Evolutionary conservation across 2,113 vertebrate species (phyloP).

Genomic region (Ptilonorhynchus violaceus): DNA sequence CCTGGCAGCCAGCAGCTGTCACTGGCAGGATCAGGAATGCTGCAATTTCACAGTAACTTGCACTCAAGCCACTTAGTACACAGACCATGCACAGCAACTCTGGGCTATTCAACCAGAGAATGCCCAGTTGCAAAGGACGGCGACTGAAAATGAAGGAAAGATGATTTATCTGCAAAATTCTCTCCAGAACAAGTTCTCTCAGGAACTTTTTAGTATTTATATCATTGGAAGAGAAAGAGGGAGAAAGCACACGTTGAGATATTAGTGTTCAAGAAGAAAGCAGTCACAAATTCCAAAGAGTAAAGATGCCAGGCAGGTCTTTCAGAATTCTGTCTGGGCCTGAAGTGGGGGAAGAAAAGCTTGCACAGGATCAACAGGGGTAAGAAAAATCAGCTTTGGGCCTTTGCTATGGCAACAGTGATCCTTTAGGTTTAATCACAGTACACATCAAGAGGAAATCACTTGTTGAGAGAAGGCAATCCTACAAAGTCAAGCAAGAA

Average conservation of each 20-base stretch:
- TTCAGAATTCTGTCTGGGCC: neutral
- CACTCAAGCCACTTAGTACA: constrained; percentile 10
- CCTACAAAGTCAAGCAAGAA: neutral
- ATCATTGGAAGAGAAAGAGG: neutral
- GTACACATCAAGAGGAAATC: neutral
- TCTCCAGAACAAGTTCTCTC: neutral
- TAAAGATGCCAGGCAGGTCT: neutral
- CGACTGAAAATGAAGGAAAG: neutral
- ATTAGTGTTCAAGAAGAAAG: neutral
- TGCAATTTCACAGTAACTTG: constrained; percentile 8
- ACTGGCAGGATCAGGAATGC: neutral
- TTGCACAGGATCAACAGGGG: neutral
- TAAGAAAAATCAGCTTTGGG: neutral
- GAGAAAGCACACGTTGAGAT: neutral
- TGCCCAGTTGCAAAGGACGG: fast-evolving
- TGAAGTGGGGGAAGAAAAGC: neutral
- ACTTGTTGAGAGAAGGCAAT: neutral
- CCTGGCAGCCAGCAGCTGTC: neutral
- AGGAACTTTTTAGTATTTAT: neutral
- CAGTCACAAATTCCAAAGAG: neutral
- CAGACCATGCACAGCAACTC: neutral
- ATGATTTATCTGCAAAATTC: neutral
- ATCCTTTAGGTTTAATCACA: neutral
- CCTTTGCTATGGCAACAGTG: neutral
- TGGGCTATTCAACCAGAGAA: neutral